A percentile compares a stretch with the other conserved stretches of the same genome.
Conservation (phyloP, 30 jellyfish, hydroid and myxozoan genomes). For the Turritopsis rubra region DNA sequence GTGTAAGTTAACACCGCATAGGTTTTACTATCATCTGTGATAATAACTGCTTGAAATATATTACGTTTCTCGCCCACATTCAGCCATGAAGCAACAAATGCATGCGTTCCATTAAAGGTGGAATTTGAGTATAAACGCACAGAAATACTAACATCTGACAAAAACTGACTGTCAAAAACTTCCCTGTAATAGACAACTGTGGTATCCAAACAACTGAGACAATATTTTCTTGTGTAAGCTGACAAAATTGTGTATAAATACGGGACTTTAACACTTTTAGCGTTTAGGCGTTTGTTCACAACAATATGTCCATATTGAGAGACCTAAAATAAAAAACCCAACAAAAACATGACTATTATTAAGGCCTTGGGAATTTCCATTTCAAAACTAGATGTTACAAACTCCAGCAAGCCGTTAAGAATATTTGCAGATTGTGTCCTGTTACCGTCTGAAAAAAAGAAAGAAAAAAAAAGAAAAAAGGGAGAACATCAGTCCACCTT, state of each 20-base stretch:
- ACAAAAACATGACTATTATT: too few relatives aligned
- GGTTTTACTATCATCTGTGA: neutral
- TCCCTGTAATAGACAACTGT: neutral
- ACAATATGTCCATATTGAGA: neutral
- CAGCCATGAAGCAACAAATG: neutral
- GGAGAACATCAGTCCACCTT: neutral
- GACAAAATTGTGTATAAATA: neutral
- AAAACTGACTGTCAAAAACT: neutral
- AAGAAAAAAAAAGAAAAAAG: neutral
- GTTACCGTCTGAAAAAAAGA: neutral
- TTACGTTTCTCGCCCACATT: neutral
- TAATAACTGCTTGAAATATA: neutral
- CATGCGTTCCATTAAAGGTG: neutral
- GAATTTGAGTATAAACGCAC: neutral
- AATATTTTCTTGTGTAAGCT: neutral
- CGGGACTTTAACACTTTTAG: neutral
- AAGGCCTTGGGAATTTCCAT: constrained; percentile 29
- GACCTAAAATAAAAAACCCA: neutral
- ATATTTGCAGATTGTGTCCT: constrained; percentile 4
- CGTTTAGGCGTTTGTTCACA: neutral
- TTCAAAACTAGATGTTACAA: constrained; percentile 42
- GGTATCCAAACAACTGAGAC: neutral
- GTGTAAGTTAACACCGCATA: neutral
- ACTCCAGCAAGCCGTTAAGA: constrained; percentile 28
- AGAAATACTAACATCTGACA: neutral